Base-by-base conservation (phyloP, 2,113 vertebrate species). In the Chauna torquata region DNA sequence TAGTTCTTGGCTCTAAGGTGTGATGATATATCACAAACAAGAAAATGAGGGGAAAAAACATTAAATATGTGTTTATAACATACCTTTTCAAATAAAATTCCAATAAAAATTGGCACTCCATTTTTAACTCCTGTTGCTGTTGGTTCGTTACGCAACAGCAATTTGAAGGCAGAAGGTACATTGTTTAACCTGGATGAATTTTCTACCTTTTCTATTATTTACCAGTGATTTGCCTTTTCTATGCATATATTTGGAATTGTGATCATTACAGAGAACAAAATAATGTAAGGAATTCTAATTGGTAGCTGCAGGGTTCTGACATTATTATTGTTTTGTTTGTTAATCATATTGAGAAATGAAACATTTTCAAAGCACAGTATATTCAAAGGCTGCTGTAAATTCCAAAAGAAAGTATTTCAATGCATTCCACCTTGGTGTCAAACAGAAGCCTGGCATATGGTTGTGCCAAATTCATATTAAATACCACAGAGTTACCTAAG, bases 271-370 rank as follows among this genome's bases (percentile, higher is more conserved):
- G 69, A 75, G 45, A n/a, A 88, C 66, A 68, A 75, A 28, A 4
- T 59, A 40, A 45, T 52, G 17, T 69, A 65, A 76, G 22, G 50
- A 86, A 45, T 6, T 72, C n/a, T n/a, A n/a, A n/a, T n/a, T n/a
- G 91, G 64, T 57, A 89, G 34, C 83, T 82, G 81, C 86, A 89
- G 81, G 45, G 42, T 72, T 93, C 84, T 96, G 86, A 74, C 45
- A 65, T 87, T 36, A 38, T n/a, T 87, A 42, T 66, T 71, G 32
- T 54, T 94, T 93, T 89, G 34, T 90, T 94, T 95, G 28, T 54
- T 76, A 69, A 27, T 92, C 49, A 6, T 84, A 52, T n/a, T 72
- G 62, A 87, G 42, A 90, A 95, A 61, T 77, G 79, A 88, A 94
- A 49, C 4, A 58, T 58, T 85, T 94, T 82, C 25, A 47, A 85